These are phyloP conservation scores for Cryptophagus acutangulus DNA, from an alignment of 2,888 invertebrate species.

Conservation along the genomic window DNA sequence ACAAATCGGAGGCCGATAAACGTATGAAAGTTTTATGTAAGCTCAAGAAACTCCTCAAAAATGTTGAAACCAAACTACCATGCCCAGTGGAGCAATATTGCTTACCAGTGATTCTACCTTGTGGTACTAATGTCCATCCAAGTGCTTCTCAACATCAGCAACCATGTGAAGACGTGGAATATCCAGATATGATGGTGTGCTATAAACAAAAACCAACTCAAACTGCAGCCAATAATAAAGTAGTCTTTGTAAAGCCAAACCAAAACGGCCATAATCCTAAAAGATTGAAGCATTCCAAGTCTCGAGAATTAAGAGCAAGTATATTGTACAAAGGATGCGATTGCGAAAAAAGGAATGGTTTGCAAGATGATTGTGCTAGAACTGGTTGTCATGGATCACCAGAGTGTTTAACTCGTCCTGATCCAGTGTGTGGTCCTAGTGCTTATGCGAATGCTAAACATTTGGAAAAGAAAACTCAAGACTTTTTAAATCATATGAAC, in stretches of 20 bases:
- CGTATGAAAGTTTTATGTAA: slow-evolving; percentile 33
- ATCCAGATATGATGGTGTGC: slow-evolving; percentile 49
- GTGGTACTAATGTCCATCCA: neutral
- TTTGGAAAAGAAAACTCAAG: slow-evolving; percentile 29
- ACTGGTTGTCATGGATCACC: slow-evolving; percentile 52
- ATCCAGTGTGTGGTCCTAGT: slow-evolving; percentile 50
- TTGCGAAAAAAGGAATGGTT: slow-evolving; percentile 52
- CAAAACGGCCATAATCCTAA: no score
- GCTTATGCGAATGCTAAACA: slow-evolving; percentile 43
- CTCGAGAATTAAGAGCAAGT: slow-evolving; percentile 53
- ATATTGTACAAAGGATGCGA: slow-evolving; percentile 8
- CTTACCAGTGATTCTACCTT: slow-evolving; percentile 36
- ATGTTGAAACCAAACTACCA: slow-evolving; percentile 33
- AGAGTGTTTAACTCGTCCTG: slow-evolving; percentile 49
- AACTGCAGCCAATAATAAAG: neutral
- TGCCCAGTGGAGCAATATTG: slow-evolving; percentile 42
- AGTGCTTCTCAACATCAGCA: neutral
- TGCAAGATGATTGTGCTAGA: slow-evolving; percentile 57
- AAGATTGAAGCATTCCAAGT: slow-evolving; percentile 43
- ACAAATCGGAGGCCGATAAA: slow-evolving; percentile 33
- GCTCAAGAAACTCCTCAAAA: slow-evolving; percentile 35
- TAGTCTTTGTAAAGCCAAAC: no score
- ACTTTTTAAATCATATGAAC: no score
- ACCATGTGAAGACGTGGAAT: slow-evolving; percentile 50
- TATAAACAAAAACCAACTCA: slow-evolving; percentile 1